Evolutionary conservation across 35 echinoderm and acorn worm genomes (phyloP), one percentile per base, ranked within the genome.

Genomic region (Lytechinus variegatus): DNA sequence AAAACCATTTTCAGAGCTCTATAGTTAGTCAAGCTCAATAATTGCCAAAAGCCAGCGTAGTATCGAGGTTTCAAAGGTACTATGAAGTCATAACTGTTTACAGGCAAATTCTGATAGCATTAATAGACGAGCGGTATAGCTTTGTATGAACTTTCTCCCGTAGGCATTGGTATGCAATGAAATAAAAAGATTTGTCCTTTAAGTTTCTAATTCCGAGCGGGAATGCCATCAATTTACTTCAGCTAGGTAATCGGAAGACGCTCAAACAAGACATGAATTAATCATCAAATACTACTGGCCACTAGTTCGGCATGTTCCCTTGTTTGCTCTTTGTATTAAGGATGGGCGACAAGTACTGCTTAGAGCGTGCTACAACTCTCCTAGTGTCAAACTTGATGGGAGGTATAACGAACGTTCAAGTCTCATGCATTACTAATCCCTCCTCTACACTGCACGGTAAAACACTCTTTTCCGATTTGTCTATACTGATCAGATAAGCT

Each of bases 261-360:
- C 66, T 79, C 66, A 79, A 79, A 79, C 66, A 79, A 79, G 66
- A 79, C 66, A 79, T 79, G 66, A 79, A 79, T 79, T 79, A 79
- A 79, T 79, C 66, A 79, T 79, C 66, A 79, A 79, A 79, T 79
- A 79, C 66, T 79, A 79, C 66, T 79, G 66, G 66, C 66, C 66
- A 79, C 66, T 79, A 79, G 66, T 79, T 79, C 16, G 66, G 66
- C 66, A 79, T 79, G 66, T 79, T 19, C 66, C 7, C 1, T 79
- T 79, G 16, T 79, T 79, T 79, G 66, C 66, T 79, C 66, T 79
- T 79, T 79, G 66, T 79, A 79, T 79, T 79, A 79, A 79, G 66
- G 66, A 79, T 24, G 16, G 66, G 66, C n/a, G 66, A 79, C 66
- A 79, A 79, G 66, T 79, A 24, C 66, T 79, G 66, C 66, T 79